Conservation (phyloP, 1,140 invertebrate genomes). For the Rhopalosiphum maidis region DNA sequence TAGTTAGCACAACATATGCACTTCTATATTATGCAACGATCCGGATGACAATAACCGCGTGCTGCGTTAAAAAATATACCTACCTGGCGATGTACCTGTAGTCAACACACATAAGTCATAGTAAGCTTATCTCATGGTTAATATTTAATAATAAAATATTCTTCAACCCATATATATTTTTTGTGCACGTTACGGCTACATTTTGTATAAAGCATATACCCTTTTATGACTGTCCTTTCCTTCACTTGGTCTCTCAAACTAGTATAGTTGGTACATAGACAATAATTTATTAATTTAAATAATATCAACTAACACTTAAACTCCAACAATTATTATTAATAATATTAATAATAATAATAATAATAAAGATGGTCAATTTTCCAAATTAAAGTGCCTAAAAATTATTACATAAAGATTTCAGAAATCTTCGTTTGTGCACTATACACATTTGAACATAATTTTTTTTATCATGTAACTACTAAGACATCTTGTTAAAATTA, state of each 20-base stretch:
- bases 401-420: neutral
- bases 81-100: too few species aligned
- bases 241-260: neutral
- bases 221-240: too few species aligned
- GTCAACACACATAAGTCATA: too few species aligned
- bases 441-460: neutral
- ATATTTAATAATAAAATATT: too few species aligned
- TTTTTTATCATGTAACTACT: neutral
- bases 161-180: too few species aligned
- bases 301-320: neutral
- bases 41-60: too few species aligned
- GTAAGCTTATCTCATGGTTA: too few species aligned
- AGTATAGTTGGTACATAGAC: neutral
- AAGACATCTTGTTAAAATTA: neutral
- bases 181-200: too few species aligned
- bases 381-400: neutral
- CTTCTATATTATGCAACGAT: too few species aligned
- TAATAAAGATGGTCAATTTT: neutral
- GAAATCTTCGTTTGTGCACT: neutral
- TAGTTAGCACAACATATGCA: too few species aligned
- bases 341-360: neutral
- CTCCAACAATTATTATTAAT: neutral
- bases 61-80: too few species aligned
- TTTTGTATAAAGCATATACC: too few species aligned
- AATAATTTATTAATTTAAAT: neutral